Evolutionary conservation across 2,888 invertebrate genomes (phyloP).

Genomic region (Enoplolaimus lenunculus): DNA sequence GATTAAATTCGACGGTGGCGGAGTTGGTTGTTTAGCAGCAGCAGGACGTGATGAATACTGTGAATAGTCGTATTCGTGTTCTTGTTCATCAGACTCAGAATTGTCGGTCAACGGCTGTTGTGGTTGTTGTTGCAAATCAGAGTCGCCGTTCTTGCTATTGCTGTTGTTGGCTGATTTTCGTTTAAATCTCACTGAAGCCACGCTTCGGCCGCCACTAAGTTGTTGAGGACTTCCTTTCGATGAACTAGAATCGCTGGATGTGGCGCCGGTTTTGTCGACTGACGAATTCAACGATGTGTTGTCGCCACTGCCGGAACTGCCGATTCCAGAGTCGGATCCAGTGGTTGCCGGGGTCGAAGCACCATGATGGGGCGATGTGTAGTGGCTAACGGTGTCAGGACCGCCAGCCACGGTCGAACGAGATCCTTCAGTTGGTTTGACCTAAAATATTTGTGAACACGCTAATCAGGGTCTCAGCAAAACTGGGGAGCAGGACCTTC

Average conservation of each 20-base stretch:
- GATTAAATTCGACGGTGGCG: conserved; percentile 23
- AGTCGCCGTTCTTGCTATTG: not conserved
- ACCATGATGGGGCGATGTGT: not conserved
- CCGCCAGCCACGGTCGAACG: not conserved
- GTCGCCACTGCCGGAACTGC: too few species aligned
- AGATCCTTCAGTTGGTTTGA: too few species aligned
- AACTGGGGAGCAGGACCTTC: too few species aligned
- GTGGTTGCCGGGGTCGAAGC: not conserved
- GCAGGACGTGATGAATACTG: too few species aligned
- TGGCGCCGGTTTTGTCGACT: not conserved
- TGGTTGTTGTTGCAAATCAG: too few species aligned
- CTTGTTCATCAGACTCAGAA: too few species aligned
- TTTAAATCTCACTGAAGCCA: not conserved
- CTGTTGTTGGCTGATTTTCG: not conserved
- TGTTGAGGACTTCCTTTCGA: too few species aligned
- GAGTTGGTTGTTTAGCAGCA: not conserved
- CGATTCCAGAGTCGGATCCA: not conserved
- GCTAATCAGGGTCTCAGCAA: too few species aligned
- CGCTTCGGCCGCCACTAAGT: not conserved
- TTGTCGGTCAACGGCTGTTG: too few species aligned
- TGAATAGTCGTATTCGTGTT: too few species aligned
- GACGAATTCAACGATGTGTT: not conserved
- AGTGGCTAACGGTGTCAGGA: not conserved
- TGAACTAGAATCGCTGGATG: too few species aligned
- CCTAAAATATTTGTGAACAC: too few species aligned